Base-by-base conservation (phyloP, 2,797 vertebrate genomes). In the Parotocinclus haroldoi region DNA sequence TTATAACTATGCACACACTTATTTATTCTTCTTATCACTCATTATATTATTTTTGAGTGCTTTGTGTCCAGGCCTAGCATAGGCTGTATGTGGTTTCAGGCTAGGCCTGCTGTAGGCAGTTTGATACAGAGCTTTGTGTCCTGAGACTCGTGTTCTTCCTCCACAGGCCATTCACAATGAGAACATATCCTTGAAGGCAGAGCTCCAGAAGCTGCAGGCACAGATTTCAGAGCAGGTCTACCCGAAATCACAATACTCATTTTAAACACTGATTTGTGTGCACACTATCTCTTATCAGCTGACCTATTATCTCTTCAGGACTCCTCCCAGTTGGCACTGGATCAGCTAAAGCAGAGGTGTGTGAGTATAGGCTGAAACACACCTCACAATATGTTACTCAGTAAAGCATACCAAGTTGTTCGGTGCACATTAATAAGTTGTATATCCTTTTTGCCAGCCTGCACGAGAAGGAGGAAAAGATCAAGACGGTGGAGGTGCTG, bases 311-410 rank as follows among this genome's bases (percentile, higher is more conserved):
- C 11, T 36, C 1, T 54, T 39, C 65, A 89, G 89, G 60, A 80
- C 61, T 85, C 82, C 50, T 88, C 89, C 52, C 83, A 88, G 76
- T 64, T 84, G 73, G 89, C 89, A 76, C 78, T 96, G 85, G 95
- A 98, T 76, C 92, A 95, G 80, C 89, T 94, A 78, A 92, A 98
- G 79, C 93, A 91, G 86, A 95, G 95, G 97, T 97, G 80, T 87
- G 86, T 86, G 59, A 65, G 55, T 38, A 18, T 13, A 27, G 27
- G 27, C 17, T 13, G 3, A 36, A 19, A 42, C 14, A 12, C 53
- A 56, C 18, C 61, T 14, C 4, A 7, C 61, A 57, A 18, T 36
- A 44, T 46, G 17, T 17, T 55, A 16, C 3, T 58, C n/a, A 16
- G 7, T 36, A 46, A 19, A 13, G 17, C 13, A 27, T 27, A 10